Evolutionary conservation across 2,888 invertebrate genomes (phyloP).

Genomic region (Diadromus collaris): DNA sequence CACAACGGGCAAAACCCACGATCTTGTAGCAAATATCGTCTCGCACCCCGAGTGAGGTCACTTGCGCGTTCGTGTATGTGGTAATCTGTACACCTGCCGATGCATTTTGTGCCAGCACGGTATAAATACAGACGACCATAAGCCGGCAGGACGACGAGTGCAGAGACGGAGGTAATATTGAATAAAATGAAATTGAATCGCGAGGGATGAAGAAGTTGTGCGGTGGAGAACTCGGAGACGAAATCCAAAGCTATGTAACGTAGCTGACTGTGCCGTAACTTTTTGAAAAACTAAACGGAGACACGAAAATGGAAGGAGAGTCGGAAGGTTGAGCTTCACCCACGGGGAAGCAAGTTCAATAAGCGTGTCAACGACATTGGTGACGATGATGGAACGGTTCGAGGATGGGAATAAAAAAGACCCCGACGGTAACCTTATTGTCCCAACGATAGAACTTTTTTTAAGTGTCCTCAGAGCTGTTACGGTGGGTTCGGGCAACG

Average conservation of each 20-base stretch:
- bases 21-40: conserved; percentile 37
- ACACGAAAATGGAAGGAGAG: conserved; percentile 44
- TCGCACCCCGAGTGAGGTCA: conserved; percentile 40
- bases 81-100: conserved; percentile 51
- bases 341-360: conserved; percentile 22
- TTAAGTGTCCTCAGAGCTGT: conserved; percentile 6
- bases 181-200: conserved; percentile 38
- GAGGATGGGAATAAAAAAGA: conserved; percentile 16
- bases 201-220: background rate
- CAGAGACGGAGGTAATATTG: conserved; percentile 28
- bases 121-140: conserved; percentile 16
- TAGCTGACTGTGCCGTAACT: background rate
- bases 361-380: conserved; percentile 35
- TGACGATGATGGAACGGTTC: conserved; percentile 33
- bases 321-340: conserved; percentile 43
- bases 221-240: background rate
- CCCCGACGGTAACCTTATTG: conserved; percentile 16
- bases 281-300: conserved; percentile 33
- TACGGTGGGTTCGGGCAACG: conserved; percentile 28
- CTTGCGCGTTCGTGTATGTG: conserved; percentile 44
- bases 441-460: conserved; percentile 42
- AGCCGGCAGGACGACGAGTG: background rate
- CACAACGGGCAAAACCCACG: conserved; percentile 26
- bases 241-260: conserved; percentile 18
- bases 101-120: conserved; percentile 34